Evolutionary conservation across 30 jellyfish, hydroid and myxozoan species (phyloP), one percentile per base, ranked within the genome.

Genomic region (Pseudorhiza aurosa): DNA sequence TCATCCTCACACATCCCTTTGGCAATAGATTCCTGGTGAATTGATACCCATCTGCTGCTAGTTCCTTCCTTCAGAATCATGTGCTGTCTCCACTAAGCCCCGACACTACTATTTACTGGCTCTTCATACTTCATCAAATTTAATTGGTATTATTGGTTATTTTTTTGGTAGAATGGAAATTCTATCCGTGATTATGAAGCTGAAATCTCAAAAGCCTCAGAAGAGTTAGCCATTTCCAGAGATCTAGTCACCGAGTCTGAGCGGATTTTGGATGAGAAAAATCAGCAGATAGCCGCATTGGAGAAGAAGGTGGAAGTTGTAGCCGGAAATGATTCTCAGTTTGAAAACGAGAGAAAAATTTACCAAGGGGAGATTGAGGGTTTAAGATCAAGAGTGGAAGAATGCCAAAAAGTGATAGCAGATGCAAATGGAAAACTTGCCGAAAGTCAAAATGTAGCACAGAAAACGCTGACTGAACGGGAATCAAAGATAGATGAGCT

Each of bases 401-500:
- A 95, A 79, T 33, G 84, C 44, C 89, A 94, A 72, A 14, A 35
- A 8, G 81, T 76, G 51, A 25, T 84, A 33, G 37, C 28, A 14
- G 84, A 18, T 2, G 3, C 72, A 31, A 26, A n/a, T 6, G 21
- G 30, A 14, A 50, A 84, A 17, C 56, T 84, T n/a, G 51, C n/a
- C 8, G 78, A 59, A 27, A 49, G 47, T 46, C 57, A 63, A 25
- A 37, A 39, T 24, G 40, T 17, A 3, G 12, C 64, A 26, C 59
- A 39, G 65, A 53, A 29, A 1, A 37, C 12, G 58, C 19, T 79
- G 25, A 31, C 65, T 28, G 85, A 58, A 43, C 87, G 75, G 58
- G 96, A 87, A 53, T 45, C 65, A 43, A 72, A 22, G 75, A 87
- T 93, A 40, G 88, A 65, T 5, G 95, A 84, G 46, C 64, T 94